phyloP scores from a whole-genome alignment of 2,888 invertebrate species.

The Mimumesa dahlbomi region DNA sequence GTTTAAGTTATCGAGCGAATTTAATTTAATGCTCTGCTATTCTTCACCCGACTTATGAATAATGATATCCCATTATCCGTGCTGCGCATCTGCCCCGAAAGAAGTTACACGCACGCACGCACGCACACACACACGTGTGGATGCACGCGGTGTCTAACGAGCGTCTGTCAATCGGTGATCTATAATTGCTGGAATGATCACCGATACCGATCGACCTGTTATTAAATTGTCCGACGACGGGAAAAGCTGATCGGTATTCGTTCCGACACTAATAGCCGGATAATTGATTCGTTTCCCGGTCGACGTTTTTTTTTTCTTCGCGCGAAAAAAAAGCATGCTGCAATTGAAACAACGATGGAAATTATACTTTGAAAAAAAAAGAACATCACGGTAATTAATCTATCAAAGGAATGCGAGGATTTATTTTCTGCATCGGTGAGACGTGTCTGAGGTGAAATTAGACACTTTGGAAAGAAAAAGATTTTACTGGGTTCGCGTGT shows the following conservation, averaged over 20 bases:
- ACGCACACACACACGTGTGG: too few relatives aligned
- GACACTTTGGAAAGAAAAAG: too few relatives aligned
- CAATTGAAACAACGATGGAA: slow-evolving; percentile 4
- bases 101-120: slow-evolving; percentile 1
- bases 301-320: background rate
- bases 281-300: slow-evolving; percentile 64
- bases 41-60: too few relatives aligned
- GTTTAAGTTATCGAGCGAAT: too few relatives aligned
- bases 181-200: slow-evolving; percentile 58
- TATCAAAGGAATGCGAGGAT: too few relatives aligned
- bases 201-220: slow-evolving; percentile 68
- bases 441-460: too few relatives aligned
- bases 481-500: too few relatives aligned
- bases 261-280: slow-evolving; percentile 50
- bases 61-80: background rate
- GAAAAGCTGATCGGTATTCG: slow-evolving; percentile 37
- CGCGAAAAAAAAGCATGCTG: too few relatives aligned
- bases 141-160: slow-evolving; percentile 15
- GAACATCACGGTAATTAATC: too few relatives aligned
- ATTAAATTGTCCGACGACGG: slow-evolving; percentile 66
- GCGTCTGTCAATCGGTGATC: slow-evolving; percentile 63
- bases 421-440: too few relatives aligned
- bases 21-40: too few relatives aligned
- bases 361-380: too few relatives aligned
- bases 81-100: background rate